phyloP scores from a whole-genome alignment of 2,113 vertebrate species.

The Phrynocephalus versicolor region DNA sequence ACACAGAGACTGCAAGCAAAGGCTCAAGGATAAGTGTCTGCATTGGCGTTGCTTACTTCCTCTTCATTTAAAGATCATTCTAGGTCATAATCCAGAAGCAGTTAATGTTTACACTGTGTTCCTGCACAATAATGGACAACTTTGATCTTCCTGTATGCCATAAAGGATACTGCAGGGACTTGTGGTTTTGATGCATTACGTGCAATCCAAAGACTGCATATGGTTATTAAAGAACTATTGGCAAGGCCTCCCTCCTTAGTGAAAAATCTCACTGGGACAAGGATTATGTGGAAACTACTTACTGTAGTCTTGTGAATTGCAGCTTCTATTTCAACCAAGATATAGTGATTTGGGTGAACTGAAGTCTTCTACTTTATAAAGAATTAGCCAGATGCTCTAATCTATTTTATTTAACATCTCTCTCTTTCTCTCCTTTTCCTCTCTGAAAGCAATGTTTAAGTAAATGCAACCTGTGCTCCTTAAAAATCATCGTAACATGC shows the following conservation, averaged over 20 bases:
- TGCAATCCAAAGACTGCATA: not conserved
- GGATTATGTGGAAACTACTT: not conserved
- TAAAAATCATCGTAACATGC: not conserved
- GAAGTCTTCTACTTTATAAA: not conserved
- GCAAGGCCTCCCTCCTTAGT: not conserved
- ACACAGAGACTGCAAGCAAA: not conserved
- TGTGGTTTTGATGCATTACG: not conserved
- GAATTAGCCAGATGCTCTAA: too few relatives aligned
- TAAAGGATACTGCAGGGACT: not conserved
- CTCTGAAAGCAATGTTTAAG: not conserved
- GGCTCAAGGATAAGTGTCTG: not conserved
- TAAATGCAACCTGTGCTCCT: not conserved
- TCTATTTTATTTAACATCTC: not conserved
- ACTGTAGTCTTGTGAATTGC: not conserved
- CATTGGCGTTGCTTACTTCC: not conserved
- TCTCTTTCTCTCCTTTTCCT: too few relatives aligned
- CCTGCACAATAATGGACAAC: not conserved
- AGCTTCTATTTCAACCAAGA: not conserved
- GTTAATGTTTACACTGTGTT: not conserved
- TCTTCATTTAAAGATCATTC: not conserved
- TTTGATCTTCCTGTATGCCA: not conserved
- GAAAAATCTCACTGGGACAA: not conserved
- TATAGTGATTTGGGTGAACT: not conserved
- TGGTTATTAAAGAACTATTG: not conserved
- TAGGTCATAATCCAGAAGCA: not conserved